Base-by-base conservation (phyloP, 2,113 vertebrate species). In the Uropsilus gracilis region DNA sequence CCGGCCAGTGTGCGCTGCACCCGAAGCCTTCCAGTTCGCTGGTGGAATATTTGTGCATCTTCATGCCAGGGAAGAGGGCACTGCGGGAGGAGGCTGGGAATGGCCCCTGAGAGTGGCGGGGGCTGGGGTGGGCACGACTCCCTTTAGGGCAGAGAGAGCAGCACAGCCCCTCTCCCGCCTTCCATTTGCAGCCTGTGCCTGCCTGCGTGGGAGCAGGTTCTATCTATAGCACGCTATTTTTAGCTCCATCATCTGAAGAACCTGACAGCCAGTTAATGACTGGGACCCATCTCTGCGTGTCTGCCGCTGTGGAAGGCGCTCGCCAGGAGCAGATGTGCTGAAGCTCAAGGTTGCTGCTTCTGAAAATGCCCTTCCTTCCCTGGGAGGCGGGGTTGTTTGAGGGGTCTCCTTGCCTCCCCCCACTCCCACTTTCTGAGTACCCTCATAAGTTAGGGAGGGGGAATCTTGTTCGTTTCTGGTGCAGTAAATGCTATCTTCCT, bases 141-240 rank as follows among this genome's bases (percentile, higher is more conserved):
- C 37, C 68, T 26, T 14, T 2, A 39, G 89, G 55, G 66, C 59
- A 46, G 59, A 17, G 46, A 57, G 50, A 55, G 44, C 16, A 1
- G 44, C 32, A 2, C 55, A 39, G 72, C 44, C 85, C 44, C 44
- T 18, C 89, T 63, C 89, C 75, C 30, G 68, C 5, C 75, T 94
- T 86, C 24, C 64, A 46, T 84, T 61, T 75, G 92, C 97, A 87
- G 92, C 48, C 75, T 37, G 68, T 32, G 90, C 90, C 81, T 59
- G 92, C 90, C 85, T 44, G 94, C 72, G 86, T 68, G 91, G 85
- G 90, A 86, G 94, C 37, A 78, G 91, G 22, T 92, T 95, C 97
- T 97, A 97, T 97, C 92, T 97, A 97, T 97, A 97, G 97, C 75
- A 24, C 48, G 86, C 96, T 97, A 97, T 97, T 97, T 97, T 97